These are phyloP conservation scores for Yponomeuta cagnagella DNA, from an alignment of 2,888 invertebrate genomes.

Conservation along the genomic window DNA sequence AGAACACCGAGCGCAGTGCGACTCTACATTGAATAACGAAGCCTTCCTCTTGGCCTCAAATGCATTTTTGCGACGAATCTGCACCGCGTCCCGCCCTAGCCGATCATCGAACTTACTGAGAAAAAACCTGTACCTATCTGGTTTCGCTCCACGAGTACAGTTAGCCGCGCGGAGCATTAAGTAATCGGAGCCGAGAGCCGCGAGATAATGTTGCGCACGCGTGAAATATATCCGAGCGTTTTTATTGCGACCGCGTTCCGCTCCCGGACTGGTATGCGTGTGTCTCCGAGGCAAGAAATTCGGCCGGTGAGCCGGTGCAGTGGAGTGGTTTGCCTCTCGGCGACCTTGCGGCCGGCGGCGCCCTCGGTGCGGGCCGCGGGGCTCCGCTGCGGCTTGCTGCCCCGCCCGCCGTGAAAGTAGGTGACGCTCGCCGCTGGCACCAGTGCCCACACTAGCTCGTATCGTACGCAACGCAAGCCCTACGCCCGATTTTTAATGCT, in stretches of 20 bases:
- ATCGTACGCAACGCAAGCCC: slow-evolving; percentile 12
- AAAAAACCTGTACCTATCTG: slow-evolving; percentile 70
- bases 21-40: neutral
- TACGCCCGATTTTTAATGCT: slow-evolving; percentile 13
- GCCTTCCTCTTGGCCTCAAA: neutral
- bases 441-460: slow-evolving; percentile 29
- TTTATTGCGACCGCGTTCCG: slow-evolving; percentile 29
- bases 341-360: slow-evolving; percentile 60
- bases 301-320: slow-evolving; percentile 49
- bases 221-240: slow-evolving; percentile 73
- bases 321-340: slow-evolving; percentile 72
- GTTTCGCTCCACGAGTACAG: slow-evolving; percentile 66
- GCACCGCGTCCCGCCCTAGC: slow-evolving; percentile 34
- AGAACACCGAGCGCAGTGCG: too few species aligned
- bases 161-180: slow-evolving; percentile 67
- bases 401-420: slow-evolving; percentile 58
- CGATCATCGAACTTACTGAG: slow-evolving; percentile 63
- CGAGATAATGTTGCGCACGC: slow-evolving; percentile 73
- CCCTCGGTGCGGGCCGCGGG: slow-evolving; percentile 32
- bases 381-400: slow-evolving; percentile 25
- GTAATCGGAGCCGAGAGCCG: slow-evolving; percentile 70
- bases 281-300: slow-evolving; percentile 66
- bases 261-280: slow-evolving; percentile 38
- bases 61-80: slow-evolving; percentile 34
- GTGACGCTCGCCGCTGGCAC: slow-evolving; percentile 39